Evolutionary conservation across 2,113 vertebrate genomes (phyloP), one percentile per base, ranked within the genome.

Genomic region (Vimba vimba): DNA sequence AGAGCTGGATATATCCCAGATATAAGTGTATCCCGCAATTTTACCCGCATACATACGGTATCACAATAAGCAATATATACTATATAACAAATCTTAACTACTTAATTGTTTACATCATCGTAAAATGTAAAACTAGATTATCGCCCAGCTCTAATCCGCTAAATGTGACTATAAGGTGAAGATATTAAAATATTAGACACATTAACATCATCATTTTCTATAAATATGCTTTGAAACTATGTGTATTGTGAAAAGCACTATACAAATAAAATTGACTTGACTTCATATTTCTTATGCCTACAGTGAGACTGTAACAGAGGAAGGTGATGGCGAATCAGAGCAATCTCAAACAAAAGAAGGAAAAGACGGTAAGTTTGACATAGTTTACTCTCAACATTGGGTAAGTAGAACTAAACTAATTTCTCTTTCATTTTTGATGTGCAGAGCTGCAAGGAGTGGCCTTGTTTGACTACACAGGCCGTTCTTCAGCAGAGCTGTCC

Each of bases 251-350:
- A 75, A 76, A 76, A 30, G 33, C 19, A 7, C 10, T 71, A 36
- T 23, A 69, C 33, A 69, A 39, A 43, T 11, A 12, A 52, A 19
- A 19, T 30, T 4, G 2, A 19, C 4, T 19, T 30, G 11, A 27
- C 21, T 73, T 45, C 2, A 23, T 68, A 9, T 80, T 80, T 45
- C 33, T 66, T 85, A 68, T 87, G 13, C 59, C 76, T 64, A 36
- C 85, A 95, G 95, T 90, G 95, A 96, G 77, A 74, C 90, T n/a
- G 88, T 91, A 9, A 84, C 85, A 36, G 95, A 96, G 33, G 95
- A 95, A 78, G 94, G 87, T 47, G 95, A 95, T 0, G 91, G 76
- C 12, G 94, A 94, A 13, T 23, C 88, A 10, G 94, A 95, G 23
- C 75, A 57, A 45, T 83, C 57, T 15, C 86, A 71, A 6, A 39